Evolutionary conservation across 2,888 invertebrate genomes (phyloP), one percentile per base, ranked within the genome.

Genomic region (Drosophila tanythrix): DNA sequence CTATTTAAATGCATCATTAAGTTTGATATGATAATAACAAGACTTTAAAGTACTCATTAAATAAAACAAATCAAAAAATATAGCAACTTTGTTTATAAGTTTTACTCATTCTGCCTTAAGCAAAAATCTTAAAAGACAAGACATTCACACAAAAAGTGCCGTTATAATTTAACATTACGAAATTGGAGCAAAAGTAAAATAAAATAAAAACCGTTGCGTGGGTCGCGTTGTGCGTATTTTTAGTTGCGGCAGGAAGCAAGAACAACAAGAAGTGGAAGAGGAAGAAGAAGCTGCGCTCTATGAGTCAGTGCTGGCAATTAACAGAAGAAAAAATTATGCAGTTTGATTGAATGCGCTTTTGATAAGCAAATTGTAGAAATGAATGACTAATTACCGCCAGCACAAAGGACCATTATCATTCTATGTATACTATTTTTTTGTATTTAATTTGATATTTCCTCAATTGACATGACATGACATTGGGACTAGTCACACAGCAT

Each of bases 361-460:
- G 75, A 77, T 75, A 77, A 62, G 66, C 35, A 62, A 25, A 70
- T 64, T 63, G 50, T 10, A 59, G 27, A 31, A 59, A 52, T 29
- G 52, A 59, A 61, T 89, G 88, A 88, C 81, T 83, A 84, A 85
- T 83, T 83, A 70, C 72, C 67, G 57, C 66, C 69, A 71, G 59
- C 62, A 81, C 63, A 82, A 67, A 74, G 68, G 51, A 68, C 50
- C 66, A 50, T 56, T 29, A 58, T 73, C 66, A 62, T 82, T 80
- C 79, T 73, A 57, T 21, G 56, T 31, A 15, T 40, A 2, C 3
- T 50, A 69, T 68, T 58, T 62, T 51, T 60, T 51, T 35, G 46
- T 67, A 77, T 67, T 91, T 92, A 91, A 92, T 92, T 92, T 92
- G 92, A 92, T 91, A 92, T 91, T 92, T 92, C 92, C 92, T 91